A percentile compares a stretch with the other conserved stretches of the same genome.
Evolutionary conservation across 2,888 invertebrate species (phyloP).

Genomic region (Hirudinaria manillensis): DNA sequence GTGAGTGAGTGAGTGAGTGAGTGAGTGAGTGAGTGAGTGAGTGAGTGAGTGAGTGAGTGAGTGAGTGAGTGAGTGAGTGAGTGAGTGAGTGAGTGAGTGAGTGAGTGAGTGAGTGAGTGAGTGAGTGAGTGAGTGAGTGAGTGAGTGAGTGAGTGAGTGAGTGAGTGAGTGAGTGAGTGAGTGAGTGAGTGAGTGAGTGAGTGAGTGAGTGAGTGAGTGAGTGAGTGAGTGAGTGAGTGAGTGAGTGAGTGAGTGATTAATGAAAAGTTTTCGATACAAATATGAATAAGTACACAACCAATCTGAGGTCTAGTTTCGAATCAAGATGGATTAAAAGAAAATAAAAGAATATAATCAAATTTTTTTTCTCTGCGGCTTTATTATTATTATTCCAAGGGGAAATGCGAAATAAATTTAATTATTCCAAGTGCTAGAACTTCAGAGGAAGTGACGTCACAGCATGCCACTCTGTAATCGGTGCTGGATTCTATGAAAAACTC

Average conservation of each 20-base stretch:
- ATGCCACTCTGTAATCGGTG: not conserved
- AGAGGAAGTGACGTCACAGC: conserved; percentile 6
- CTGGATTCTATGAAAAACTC: conserved; percentile 2
- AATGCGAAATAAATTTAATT: not conserved
- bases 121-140: not conserved
- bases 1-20: not conserved
- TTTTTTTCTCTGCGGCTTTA: not conserved
- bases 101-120: not conserved
- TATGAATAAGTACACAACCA: not conserved
- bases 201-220: not conserved
- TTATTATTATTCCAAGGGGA: not conserved
- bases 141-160: not conserved
- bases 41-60: not conserved
- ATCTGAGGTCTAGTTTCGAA: not conserved
- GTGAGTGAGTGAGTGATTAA: not conserved
- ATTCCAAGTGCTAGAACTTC: conserved; percentile 15
- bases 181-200: not conserved
- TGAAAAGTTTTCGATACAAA: not conserved
- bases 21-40: not conserved
- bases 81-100: not conserved
- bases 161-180: not conserved
- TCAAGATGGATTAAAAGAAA: too few species aligned
- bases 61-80: not conserved
- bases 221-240: not conserved
- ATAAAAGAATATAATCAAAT: too few species aligned